Conservation (phyloP, 2,888 invertebrate species). For the Temnothorax rugatulus region DNA sequence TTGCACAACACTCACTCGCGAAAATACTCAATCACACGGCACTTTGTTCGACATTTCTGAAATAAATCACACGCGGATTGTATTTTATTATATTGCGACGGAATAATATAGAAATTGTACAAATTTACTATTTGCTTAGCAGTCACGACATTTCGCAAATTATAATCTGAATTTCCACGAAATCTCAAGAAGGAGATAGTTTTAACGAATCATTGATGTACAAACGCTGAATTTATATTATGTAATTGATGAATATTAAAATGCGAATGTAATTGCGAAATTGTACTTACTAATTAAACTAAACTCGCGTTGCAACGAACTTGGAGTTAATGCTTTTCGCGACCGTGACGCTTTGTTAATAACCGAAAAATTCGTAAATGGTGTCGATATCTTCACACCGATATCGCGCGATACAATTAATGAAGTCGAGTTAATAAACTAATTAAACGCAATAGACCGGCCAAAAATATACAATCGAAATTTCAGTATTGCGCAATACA, state of each 20-base stretch:
- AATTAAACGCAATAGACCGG: slow-evolving; percentile 13
- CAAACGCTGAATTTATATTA: not conserved
- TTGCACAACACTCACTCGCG: not conserved
- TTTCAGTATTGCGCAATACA: slow-evolving; percentile 14
- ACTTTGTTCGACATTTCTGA: not conserved
- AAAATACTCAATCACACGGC: not conserved
- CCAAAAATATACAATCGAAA: slow-evolving; percentile 12
- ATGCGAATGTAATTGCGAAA: not conserved
- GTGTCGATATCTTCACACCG: not conserved
- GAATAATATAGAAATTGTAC: not conserved
- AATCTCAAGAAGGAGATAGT: not conserved
- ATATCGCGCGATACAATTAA: not conserved
- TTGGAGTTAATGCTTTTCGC: not conserved
- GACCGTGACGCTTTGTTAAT: not conserved
- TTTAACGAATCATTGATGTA: not conserved
- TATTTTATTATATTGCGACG: not conserved
- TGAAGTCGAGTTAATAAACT: not conserved
- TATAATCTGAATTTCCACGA: not conserved
- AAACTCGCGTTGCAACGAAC: not conserved
- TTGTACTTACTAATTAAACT: slow-evolving; percentile 11
- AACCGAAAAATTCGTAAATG: slow-evolving; percentile 12
- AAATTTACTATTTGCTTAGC: not conserved
- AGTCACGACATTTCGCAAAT: not conserved
- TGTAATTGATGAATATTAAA: not conserved
- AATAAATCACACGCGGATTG: not conserved